Evolutionary conservation across 2,113 vertebrate genomes (phyloP).

Genomic region (Paradoxurus hermaphroditus): DNA sequence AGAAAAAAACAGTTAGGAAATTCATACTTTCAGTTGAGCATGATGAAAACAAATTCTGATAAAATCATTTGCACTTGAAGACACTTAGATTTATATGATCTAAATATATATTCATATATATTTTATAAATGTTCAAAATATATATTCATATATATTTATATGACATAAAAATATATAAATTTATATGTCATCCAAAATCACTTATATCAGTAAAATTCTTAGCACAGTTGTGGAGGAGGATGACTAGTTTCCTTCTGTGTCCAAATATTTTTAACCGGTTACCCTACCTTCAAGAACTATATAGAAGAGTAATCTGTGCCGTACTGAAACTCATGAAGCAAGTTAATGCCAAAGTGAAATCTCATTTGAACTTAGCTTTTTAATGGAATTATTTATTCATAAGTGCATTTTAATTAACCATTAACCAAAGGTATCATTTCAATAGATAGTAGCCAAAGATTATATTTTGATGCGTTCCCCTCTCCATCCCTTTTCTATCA

Average conservation of each 20-base stretch:
- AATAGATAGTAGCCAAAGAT: not conserved
- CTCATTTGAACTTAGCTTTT: slow-evolving; percentile 2
- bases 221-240: not conserved
- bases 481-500: not conserved
- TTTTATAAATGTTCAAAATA: too few species aligned
- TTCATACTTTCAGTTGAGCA: not conserved
- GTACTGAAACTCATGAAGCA: not conserved
- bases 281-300: not conserved
- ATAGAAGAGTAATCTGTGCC: not conserved
- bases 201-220: not conserved
- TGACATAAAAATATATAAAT: not conserved
- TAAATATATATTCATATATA: not conserved
- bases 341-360: not conserved
- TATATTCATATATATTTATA: not conserved
- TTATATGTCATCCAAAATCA: not conserved
- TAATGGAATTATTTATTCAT: not conserved
- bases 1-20: not conserved
- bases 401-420: not conserved
- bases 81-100: not conserved
- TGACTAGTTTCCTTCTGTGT: not conserved
- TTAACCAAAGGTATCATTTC: not conserved
- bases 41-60: not conserved
- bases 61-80: not conserved
- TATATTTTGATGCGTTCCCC: not conserved
- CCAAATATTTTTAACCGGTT: not conserved